Base-by-base conservation (phyloP, 1,140 invertebrate species). In the Aphis gossypii region DNA sequence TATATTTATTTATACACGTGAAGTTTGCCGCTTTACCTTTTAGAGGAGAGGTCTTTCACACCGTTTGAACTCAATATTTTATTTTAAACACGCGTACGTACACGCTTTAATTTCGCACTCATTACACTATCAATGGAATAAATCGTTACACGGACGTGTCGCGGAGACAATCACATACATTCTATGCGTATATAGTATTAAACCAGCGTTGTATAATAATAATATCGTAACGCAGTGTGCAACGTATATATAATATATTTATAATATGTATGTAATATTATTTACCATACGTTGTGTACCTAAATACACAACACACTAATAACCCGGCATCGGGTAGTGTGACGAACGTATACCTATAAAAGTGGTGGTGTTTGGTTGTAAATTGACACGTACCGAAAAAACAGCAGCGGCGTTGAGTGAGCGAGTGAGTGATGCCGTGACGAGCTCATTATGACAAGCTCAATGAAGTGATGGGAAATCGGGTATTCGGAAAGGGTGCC, bases 391-490 rank as follows among this genome's bases (percentile, higher is more conserved):
- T 92, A 44, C 88, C 88, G 56, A 90, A 90, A 60, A 90, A 25
- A 90, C 14, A 90, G 48, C 48, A 35, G 87, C 23, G 88, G 21
- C 88, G 88, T 60, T 41, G 51, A 90, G 38, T 44, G 54, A 41
- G 35, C 56, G 90, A 91, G 41, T 83, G 90, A 92, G 82, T 86
- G 92, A 93, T 51, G 92, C 76, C 68, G 30, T 93, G 92, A 93
- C 92, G 92, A 93, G 92, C 86, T 93, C 92, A 93, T 93, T 93
- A 93, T 93, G 92, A 93, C 92, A 84, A 56, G 92, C 51, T 86
- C 92, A 30, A 93, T 93, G 92, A 93, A 93, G 92, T 93, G 92
- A 93, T 86, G 92, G 92, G 92, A 93, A 93, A 86, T 93, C 92
- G 92, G 76, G 46, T 54, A 41, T 92, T 92, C n/a, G 68, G 51